Base-by-base conservation (phyloP, 2,797 vertebrate genomes). In the Pangasius macronema region DNA sequence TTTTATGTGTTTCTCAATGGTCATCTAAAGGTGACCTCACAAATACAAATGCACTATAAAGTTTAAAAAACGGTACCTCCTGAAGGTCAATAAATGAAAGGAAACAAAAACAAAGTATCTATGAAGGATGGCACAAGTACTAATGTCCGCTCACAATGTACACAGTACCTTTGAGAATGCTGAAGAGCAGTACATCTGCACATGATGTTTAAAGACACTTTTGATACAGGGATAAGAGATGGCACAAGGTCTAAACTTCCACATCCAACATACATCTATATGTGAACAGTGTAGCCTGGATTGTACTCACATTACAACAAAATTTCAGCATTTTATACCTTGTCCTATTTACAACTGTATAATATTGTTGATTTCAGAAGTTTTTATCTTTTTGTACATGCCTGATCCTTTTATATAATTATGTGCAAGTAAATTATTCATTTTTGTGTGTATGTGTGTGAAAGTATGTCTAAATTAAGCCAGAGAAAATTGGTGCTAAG, bases 361-460 rank as follows among this genome's bases (percentile, higher is more conserved):
- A 87, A 80, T 86, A 86, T 85, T 88, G 65, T 87, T 83, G 22
- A 82, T 91, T 87, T 90, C 83, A 90, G 85, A 86, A 86, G 76
- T 86, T 82, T 87, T 90, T 87, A 80, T 92, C 86, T 85, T 88
- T 87, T 90, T 91, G 87, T 91, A 90, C 88, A 90, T 90, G 89
- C 76, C 79, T 87, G 87, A 89, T 91, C 82, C 85, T 90, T 91
- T 89, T 92, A 90, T 91, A 91, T 88, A 87, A 87, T 87, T 90
- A 89, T 90, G 87, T 91, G 87, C 46, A 83, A 88, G 39, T 91
- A 90, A 88, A 88, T 90, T 91, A 92, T 91, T 91, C 88, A 89
- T 89, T 33, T 89, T 33, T 89, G 59, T 88, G 85, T 77, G 86
- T 90, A 63, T 86, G 84, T 83, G 85, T 82, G 77, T 86, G 33